Percentiles rank a stretch among this genome's conserved stretches.
Conservation (phyloP, 92 coral and sea anemone genomes). For the Phymanthus crucifer region DNA sequence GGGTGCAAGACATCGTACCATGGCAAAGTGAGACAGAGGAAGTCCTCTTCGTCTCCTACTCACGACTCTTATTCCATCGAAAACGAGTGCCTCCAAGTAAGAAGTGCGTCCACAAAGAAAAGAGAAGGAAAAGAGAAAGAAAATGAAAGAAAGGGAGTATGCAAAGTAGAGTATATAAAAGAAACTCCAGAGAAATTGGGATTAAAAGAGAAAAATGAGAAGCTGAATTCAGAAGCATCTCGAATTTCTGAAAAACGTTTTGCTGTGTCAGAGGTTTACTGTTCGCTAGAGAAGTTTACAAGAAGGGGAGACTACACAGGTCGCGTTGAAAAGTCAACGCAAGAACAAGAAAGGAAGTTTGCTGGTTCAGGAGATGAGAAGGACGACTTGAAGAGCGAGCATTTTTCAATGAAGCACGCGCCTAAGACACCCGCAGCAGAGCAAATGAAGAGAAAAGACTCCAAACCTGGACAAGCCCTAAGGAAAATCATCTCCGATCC, state of each 20-base stretch:
- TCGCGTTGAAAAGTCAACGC: background rate
- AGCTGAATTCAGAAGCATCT: conserved; percentile 8
- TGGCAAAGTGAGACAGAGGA: conserved; percentile 20
- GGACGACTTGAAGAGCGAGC: background rate
- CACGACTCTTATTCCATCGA: background rate
- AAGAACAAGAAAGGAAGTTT: background rate
- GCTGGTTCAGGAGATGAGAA: background rate
- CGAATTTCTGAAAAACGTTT: conserved; percentile 5
- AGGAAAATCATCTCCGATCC: conserved; percentile 27
- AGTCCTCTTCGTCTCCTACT: conserved; percentile 8
- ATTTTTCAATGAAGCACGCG: background rate
- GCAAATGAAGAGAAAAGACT: background rate
- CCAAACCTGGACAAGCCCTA: conserved; percentile 15
- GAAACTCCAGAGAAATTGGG: background rate
- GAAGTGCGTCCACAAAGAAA: conserved; percentile 3
- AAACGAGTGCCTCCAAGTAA: background rate
- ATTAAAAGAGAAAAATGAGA: background rate
- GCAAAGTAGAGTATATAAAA: background rate
- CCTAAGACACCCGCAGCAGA: background rate
- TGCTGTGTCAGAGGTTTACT: background rate
- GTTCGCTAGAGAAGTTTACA: background rate
- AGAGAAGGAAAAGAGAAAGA: background rate
- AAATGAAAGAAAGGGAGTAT: background rate
- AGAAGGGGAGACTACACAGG: background rate
- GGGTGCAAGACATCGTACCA: background rate